Conservation (phyloP, 2,888 invertebrate species). For the Ceramica pisi region DNA sequence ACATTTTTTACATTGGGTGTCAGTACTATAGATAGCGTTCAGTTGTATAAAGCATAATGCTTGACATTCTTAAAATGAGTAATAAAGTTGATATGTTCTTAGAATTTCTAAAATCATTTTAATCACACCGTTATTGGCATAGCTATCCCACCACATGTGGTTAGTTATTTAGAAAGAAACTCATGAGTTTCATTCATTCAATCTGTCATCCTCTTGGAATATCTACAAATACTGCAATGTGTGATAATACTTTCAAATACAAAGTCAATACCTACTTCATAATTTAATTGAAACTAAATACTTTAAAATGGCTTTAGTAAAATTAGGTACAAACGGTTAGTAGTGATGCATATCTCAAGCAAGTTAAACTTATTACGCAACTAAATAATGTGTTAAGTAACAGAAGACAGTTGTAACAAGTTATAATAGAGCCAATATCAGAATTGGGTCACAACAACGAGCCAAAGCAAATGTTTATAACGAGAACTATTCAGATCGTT, state of each 20-base stretch:
- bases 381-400: constrained; percentile 48
- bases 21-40: background rate
- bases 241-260: too few species aligned
- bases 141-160: background rate
- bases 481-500: constrained; percentile 69
- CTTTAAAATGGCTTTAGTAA: background rate
- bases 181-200: background rate
- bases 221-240: too few species aligned
- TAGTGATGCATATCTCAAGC: constrained; percentile 9
- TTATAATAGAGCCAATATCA: constrained; percentile 60
- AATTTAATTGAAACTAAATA: background rate
- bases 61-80: constrained; percentile 13
- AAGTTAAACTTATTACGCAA: constrained; percentile 39
- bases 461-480: constrained; percentile 59
- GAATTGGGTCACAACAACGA: constrained; percentile 70
- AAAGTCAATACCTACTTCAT: too few species aligned
- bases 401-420: constrained; percentile 50
- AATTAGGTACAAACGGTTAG: background rate
- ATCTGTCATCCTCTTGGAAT: background rate
- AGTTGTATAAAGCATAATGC: background rate
- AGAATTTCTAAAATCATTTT: constrained; percentile 22
- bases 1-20: constrained; percentile 19
- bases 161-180: constrained; percentile 15
- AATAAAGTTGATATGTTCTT: constrained; percentile 2
- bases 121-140: background rate